A percentile compares a stretch with the other conserved stretches of the same genome.
These are phyloP conservation scores for Limosa lapponica DNA, from an alignment of 2,797 vertebrate genomes.

Conservation along the genomic window DNA sequence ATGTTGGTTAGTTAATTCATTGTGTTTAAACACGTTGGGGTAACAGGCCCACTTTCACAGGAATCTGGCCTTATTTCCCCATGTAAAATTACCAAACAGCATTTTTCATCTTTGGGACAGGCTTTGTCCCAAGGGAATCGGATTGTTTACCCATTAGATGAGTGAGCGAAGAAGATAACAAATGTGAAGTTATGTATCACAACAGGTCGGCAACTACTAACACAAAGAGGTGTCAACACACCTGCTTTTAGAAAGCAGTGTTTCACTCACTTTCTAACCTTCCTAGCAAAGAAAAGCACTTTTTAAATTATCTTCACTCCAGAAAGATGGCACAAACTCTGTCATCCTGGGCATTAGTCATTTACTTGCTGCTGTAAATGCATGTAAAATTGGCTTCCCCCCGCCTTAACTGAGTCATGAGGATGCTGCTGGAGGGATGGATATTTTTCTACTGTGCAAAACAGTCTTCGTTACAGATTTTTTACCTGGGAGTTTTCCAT, in stretches of 20 bases:
- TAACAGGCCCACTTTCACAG: background rate
- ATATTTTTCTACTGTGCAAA: background rate
- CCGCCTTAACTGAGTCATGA: slow-evolving; percentile 6
- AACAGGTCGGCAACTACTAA: background rate
- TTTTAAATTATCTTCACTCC: background rate
- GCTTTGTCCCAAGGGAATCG: background rate
- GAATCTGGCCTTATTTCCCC: background rate
- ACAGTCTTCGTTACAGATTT: background rate
- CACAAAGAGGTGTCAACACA: background rate
- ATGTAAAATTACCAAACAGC: background rate
- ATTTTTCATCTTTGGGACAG: background rate
- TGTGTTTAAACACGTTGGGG: fast-evolving
- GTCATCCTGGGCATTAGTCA: slow-evolving; percentile 12
- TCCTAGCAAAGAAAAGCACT: background rate
- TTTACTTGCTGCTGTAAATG: background rate
- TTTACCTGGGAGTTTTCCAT: slow-evolving; percentile 41
- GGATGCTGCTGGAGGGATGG: background rate
- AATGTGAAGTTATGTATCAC: background rate
- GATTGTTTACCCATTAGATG: background rate
- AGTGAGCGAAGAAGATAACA: background rate
- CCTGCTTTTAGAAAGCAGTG: background rate
- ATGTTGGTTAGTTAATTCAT: background rate
- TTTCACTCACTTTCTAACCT: background rate
- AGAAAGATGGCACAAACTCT: background rate
- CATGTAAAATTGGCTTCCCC: background rate